phyloP scores from a whole-genome alignment of 2,797 vertebrate species.

The Luscinia megarhynchos region DNA sequence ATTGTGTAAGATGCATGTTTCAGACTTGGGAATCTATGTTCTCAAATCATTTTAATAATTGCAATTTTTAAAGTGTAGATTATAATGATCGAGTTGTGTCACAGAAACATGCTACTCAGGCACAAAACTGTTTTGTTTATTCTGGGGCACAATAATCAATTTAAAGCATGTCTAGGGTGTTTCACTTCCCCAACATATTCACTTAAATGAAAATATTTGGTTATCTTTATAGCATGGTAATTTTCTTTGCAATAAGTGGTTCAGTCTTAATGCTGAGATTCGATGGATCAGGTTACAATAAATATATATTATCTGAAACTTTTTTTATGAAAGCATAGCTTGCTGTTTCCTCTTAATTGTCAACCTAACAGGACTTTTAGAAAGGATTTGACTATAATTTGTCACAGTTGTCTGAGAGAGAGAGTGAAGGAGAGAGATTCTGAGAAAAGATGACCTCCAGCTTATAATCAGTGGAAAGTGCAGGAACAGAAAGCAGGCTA shows the following conservation, averaged over 20 bases:
- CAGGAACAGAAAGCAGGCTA: background rate
- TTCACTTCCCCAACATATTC: background rate
- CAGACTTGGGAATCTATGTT: background rate
- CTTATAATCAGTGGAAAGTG: background rate
- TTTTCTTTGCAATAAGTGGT: background rate
- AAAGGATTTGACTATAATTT: background rate
- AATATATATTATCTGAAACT: background rate
- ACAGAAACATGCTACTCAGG: background rate
- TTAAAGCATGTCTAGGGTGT: background rate
- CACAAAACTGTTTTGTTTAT: background rate
- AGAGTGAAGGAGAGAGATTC: background rate
- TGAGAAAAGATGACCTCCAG: background rate
- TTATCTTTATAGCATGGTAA: background rate
- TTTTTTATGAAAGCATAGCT: background rate
- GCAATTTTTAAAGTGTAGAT: background rate
- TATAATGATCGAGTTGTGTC: background rate
- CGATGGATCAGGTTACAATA: fast-evolving
- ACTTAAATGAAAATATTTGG: background rate
- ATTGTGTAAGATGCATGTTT: background rate
- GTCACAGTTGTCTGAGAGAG: background rate
- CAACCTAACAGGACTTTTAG: background rate
- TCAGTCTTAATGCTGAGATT: background rate
- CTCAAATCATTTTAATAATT: background rate
- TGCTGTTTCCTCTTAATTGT: background rate
- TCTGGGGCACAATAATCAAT: background rate